Percentiles rank a stretch among this genome's conserved stretches.
phyloP scores from a whole-genome alignment of 2,888 invertebrate genomes.

The Pseudanteris insignis region DNA sequence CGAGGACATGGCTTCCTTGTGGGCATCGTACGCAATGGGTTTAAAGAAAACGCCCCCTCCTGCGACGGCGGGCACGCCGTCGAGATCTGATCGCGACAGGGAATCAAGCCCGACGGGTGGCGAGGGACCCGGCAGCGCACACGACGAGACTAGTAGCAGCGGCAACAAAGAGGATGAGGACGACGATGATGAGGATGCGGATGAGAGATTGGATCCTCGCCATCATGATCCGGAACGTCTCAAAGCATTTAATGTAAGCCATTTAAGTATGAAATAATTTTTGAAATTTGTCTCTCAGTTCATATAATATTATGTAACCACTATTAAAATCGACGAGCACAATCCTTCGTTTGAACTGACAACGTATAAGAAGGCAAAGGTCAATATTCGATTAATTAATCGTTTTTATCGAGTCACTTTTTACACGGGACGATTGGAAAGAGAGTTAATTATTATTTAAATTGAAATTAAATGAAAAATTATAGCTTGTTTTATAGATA shows the following conservation, averaged over 20 bases:
- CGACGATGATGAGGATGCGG: constrained; percentile 90
- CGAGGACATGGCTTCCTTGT: constrained; percentile 83
- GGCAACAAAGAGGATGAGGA: constrained; percentile 87
- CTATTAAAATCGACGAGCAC: too few species aligned
- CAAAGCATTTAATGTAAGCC: constrained; percentile 93
- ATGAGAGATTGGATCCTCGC: constrained; percentile 89
- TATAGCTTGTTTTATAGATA: too few species aligned
- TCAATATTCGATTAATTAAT: too few species aligned
- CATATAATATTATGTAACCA: too few species aligned
- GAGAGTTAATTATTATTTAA: too few species aligned
- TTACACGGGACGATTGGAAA: too few species aligned
- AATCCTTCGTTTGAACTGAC: too few species aligned
- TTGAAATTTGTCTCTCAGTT: too few species aligned
- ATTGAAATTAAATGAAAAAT: too few species aligned
- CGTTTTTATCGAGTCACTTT: too few species aligned
- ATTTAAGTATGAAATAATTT: too few species aligned
- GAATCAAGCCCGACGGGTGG: constrained; percentile 75
- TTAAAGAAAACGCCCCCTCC: constrained; percentile 70
- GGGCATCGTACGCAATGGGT: constrained; percentile 85
- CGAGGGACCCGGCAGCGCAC: constrained; percentile 74
- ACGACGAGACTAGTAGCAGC: constrained; percentile 89
- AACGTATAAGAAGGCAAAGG: too few species aligned
- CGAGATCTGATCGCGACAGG: constrained; percentile 66
- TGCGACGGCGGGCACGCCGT: constrained; percentile 61
- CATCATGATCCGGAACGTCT: constrained; percentile 92